These are phyloP conservation scores for Bufo gargarizans DNA, from an alignment of 2,113 vertebrate genomes.

Conservation along the genomic window DNA sequence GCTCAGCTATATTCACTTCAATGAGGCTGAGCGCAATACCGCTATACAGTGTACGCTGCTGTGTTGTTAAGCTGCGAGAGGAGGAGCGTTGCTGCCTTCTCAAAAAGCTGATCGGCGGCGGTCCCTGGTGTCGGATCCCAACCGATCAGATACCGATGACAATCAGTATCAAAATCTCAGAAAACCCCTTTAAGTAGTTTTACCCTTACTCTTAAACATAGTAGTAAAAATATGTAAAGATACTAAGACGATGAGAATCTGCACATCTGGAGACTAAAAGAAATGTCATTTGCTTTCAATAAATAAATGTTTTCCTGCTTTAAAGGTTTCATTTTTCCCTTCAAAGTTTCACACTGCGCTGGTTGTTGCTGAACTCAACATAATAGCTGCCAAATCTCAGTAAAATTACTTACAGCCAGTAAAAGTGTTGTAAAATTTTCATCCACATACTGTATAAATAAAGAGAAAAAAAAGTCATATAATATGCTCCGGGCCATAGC, in stretches of 20 bases:
- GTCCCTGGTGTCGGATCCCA: too few relatives aligned
- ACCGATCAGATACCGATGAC: too few relatives aligned
- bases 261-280: not conserved
- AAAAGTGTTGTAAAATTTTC: not conserved
- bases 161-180: too few relatives aligned
- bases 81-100: too few relatives aligned
- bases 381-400: not conserved
- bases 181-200: too few relatives aligned
- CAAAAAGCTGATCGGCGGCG: too few relatives aligned
- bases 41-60: too few relatives aligned
- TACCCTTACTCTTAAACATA: too few relatives aligned
- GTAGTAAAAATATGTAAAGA: too few relatives aligned
- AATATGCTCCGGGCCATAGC: not conserved
- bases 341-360: not conserved
- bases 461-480: not conserved
- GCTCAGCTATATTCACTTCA: too few relatives aligned
- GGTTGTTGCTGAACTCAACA: constrained; percentile 3
- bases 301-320: not conserved
- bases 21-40: too few relatives aligned
- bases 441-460: not conserved
- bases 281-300: constrained; percentile 8
- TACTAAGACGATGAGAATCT: not conserved
- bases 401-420: constrained; percentile 13
- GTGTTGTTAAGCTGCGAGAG: too few relatives aligned
- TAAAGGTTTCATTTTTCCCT: not conserved